These are phyloP conservation scores for Nomada hirtipes DNA, from an alignment of 2,888 invertebrate species.

Conservation along the genomic window DNA sequence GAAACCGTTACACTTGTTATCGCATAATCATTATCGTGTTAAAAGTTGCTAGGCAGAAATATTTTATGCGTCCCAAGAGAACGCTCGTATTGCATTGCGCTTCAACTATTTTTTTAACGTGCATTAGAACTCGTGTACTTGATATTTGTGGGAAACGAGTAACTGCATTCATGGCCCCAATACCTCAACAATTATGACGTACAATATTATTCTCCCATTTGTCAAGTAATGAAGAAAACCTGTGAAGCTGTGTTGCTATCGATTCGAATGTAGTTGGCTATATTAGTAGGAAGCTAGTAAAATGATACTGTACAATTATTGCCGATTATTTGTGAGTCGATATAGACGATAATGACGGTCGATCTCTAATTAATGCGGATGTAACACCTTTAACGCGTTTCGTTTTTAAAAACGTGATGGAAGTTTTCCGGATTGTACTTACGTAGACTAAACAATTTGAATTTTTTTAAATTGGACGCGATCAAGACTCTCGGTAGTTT, in stretches of 20 bases:
- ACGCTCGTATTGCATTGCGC: too few species aligned
- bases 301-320: not conserved
- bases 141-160: not conserved
- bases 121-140: not conserved
- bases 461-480: not conserved
- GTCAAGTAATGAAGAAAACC: not conserved
- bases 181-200: conserved; percentile 1
- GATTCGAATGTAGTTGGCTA: not conserved
- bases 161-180: not conserved
- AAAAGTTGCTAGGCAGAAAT: not conserved
- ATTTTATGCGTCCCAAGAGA: too few species aligned
- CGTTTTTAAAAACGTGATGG: not conserved
- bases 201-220: not conserved
- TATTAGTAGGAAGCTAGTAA: conserved; percentile 11
- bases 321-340: not conserved
- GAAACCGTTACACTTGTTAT: conserved; percentile 5
- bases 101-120: not conserved
- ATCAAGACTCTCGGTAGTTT: not conserved
- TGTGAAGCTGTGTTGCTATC: not conserved
- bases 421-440: not conserved
- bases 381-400: not conserved
- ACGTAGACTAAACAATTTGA: not conserved
- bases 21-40: not conserved
- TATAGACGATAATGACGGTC: not conserved
- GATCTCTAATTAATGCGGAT: not conserved